Evolutionary conservation across 2,797 vertebrate genomes (phyloP).

Genomic region (Fistularia tabacaria): DNA sequence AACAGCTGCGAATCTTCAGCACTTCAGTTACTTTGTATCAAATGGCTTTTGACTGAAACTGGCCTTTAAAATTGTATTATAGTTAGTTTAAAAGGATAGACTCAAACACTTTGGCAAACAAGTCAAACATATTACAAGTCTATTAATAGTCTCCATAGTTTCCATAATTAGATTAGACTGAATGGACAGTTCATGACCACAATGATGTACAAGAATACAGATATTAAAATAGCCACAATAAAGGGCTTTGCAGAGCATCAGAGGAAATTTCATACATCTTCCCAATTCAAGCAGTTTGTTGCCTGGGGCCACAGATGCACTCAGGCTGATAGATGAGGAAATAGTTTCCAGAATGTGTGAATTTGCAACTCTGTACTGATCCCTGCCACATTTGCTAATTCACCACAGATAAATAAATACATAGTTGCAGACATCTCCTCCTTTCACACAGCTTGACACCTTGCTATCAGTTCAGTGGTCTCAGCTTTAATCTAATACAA

Average conservation of each 20-base stretch:
- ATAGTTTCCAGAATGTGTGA: too few species aligned
- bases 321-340: too few species aligned
- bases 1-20: conserved; percentile 36
- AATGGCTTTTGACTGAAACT: conserved; percentile 20
- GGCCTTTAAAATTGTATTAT: conserved; percentile 28
- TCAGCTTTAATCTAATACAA: neutral
- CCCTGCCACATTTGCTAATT: too few species aligned
- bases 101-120: conserved; percentile 4
- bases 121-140: neutral
- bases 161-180: conserved; percentile 5
- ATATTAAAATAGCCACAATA: neutral
- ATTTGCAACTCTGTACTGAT: too few species aligned
- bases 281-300: neutral
- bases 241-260: conserved; percentile 3
- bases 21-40: conserved; percentile 31
- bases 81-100: conserved; percentile 19
- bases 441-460: too few species aligned
- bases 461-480: neutral
- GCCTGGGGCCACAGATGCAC: neutral
- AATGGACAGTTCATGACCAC: conserved; percentile 1
- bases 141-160: neutral
- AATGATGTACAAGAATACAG: too few species aligned
- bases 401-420: too few species aligned
- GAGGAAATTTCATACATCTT: neutral
- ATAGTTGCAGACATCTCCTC: too few species aligned